Evolutionary conservation across 1,140 invertebrate genomes (phyloP).

Genomic region (Teleogryllus occipitalis): DNA sequence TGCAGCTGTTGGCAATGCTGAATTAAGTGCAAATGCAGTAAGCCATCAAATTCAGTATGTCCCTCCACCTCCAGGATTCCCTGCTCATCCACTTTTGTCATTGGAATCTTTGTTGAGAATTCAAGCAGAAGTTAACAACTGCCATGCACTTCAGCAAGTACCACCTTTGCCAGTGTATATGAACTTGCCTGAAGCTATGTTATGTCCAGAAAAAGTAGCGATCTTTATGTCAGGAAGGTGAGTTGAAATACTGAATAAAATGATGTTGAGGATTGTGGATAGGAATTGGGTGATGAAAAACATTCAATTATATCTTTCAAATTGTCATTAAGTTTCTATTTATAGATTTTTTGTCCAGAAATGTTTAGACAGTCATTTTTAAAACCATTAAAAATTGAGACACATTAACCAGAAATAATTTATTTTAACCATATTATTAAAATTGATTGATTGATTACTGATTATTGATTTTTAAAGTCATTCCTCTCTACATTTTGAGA

Average conservation of each 20-base stretch:
- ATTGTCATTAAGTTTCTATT: too few relatives aligned
- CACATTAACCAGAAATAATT: too few relatives aligned
- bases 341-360: too few relatives aligned
- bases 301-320: too few relatives aligned
- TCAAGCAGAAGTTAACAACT: neutral
- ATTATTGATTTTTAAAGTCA: too few relatives aligned
- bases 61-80: constrained; percentile 14
- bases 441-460: too few relatives aligned
- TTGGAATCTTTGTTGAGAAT: neutral
- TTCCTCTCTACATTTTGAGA: too few relatives aligned
- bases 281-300: too few relatives aligned
- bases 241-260: neutral
- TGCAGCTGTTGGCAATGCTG: neutral
- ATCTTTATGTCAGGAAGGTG: neutral
- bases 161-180: neutral
- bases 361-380: too few relatives aligned
- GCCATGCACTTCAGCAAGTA: neutral
- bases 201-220: neutral
- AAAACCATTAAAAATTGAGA: too few relatives aligned
- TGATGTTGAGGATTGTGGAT: too few relatives aligned
- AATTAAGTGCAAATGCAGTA: neutral
- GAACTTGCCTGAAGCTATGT: neutral
- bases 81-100: constrained; percentile 1
- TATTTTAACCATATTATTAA: too few relatives aligned
- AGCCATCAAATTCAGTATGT: neutral